A percentile compares a stretch with the other conserved stretches of the same genome.
phyloP scores from a whole-genome alignment of 2,113 vertebrate genomes.

The Clarias gariepinus region DNA sequence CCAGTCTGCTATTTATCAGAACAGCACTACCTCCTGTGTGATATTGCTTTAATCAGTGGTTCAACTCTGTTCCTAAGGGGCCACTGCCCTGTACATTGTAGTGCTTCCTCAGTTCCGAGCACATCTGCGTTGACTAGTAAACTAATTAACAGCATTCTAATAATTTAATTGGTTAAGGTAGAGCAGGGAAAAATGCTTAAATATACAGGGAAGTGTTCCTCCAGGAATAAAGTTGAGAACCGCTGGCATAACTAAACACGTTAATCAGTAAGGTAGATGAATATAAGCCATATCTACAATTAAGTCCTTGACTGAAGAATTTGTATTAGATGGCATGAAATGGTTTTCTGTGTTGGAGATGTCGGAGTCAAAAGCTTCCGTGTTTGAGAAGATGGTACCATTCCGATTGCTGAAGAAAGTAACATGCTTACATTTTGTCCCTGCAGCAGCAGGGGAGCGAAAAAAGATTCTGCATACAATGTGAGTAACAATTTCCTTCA shows the following conservation, averaged over 20 bases:
- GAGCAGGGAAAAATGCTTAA: too few species aligned
- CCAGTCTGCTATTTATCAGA: too few species aligned
- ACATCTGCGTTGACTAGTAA: too few species aligned
- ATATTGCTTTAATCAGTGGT: too few species aligned
- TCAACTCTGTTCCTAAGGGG: too few species aligned
- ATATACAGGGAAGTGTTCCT: too few species aligned
- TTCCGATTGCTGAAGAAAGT: conserved; percentile 74
- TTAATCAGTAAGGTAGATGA: neutral
- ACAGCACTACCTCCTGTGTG: too few species aligned
- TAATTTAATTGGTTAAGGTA: too few species aligned
- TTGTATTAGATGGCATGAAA: conserved; percentile 73
- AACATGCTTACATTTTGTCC: conserved; percentile 72
- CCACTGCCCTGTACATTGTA: too few species aligned
- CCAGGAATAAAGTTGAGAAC: too few species aligned
- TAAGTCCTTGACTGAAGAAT: conserved; percentile 58
- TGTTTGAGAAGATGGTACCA: conserved; percentile 72
- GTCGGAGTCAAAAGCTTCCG: conserved; percentile 64
- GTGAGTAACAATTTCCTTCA: conserved; percentile 61
- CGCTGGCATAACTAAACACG: neutral
- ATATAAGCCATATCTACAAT: neutral
- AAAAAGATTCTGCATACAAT: conserved; percentile 65
- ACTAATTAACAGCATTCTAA: too few species aligned
- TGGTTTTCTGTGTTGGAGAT: conserved; percentile 76
- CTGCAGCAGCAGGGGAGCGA: conserved; percentile 71
- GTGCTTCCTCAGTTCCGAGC: too few species aligned